Evolutionary conservation across 1,140 invertebrate species (phyloP).

Genomic region (Thaumatotibia leucotreta): DNA sequence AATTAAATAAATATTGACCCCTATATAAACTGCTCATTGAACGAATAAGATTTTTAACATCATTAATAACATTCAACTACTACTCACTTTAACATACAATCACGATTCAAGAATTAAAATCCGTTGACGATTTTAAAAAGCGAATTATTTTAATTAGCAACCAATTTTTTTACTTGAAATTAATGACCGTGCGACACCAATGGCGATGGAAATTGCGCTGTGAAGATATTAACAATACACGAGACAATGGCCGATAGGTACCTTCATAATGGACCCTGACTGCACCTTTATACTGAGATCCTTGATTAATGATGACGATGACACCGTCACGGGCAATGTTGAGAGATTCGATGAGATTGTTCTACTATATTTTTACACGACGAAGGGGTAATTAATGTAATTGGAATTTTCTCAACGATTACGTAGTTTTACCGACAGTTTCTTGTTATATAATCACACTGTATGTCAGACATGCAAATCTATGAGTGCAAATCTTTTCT

Average conservation of each 20-base stretch:
- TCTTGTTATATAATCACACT: no score
- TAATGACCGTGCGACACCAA: conserved; percentile 5
- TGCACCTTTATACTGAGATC: not conserved
- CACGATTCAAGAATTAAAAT: not conserved
- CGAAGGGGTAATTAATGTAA: no score
- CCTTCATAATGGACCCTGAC: conserved; percentile 1
- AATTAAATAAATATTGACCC: no score
- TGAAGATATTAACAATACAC: not conserved
- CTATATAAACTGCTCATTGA: no score
- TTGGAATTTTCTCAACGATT: no score
- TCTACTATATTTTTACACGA: not conserved
- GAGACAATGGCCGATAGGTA: conserved; percentile 4
- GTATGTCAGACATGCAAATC: no score
- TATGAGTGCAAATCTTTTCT: no score
- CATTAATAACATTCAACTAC: no score
- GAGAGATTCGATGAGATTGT: not conserved
- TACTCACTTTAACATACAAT: not conserved
- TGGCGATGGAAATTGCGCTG: conserved; percentile 1
- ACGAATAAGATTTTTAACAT: not conserved
- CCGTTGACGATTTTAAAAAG: not conserved
- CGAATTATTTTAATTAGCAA: not conserved
- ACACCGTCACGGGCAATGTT: not conserved
- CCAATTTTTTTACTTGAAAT: not conserved
- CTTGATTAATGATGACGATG: conserved; percentile 5
- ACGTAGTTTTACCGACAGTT: no score